Conservation (phyloP, 1,140 invertebrate species). For the Ips nitidus region DNA sequence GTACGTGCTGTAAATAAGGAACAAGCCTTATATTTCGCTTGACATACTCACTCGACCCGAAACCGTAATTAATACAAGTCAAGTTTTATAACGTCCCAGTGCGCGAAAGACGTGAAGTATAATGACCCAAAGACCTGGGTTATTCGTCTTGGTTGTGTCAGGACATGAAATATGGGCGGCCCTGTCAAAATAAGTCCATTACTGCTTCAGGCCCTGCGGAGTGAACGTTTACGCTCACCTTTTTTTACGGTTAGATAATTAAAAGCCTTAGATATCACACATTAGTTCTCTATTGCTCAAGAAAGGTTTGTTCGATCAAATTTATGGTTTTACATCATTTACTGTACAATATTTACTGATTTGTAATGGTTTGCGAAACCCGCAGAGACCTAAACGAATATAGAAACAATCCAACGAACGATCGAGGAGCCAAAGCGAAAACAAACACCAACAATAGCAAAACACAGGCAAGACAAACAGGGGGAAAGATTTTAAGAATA, state of each 20-base stretch:
- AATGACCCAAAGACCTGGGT: slow-evolving; percentile 41
- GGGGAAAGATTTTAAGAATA: too few relatives aligned
- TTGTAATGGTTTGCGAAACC: too few relatives aligned
- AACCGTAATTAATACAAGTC: slow-evolving; percentile 26
- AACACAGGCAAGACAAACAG: too few relatives aligned
- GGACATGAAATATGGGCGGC: slow-evolving; percentile 30
- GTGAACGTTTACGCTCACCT: not conserved
- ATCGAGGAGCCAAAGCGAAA: too few relatives aligned
- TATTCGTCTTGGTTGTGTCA: slow-evolving; percentile 39
- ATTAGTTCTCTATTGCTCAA: too few relatives aligned
- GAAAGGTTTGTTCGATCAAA: too few relatives aligned
- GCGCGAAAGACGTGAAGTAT: slow-evolving; percentile 38
- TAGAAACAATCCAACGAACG: too few relatives aligned
- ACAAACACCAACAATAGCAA: too few relatives aligned
- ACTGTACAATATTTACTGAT: too few relatives aligned
- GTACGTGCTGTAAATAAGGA: not conserved
- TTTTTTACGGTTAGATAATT: slow-evolving; percentile 9
- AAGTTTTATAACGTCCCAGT: slow-evolving; percentile 25
- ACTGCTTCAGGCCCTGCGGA: slow-evolving; percentile 3
- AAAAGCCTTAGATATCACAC: not conserved
- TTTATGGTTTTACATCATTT: too few relatives aligned
- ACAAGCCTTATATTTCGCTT: slow-evolving; percentile 17
- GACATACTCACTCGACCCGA: slow-evolving; percentile 18
- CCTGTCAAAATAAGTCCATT: slow-evolving; percentile 36
- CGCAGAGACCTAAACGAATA: too few relatives aligned